Base-by-base conservation (phyloP, 1,140 invertebrate genomes). In the Pseudomyrmex pallidus region DNA sequence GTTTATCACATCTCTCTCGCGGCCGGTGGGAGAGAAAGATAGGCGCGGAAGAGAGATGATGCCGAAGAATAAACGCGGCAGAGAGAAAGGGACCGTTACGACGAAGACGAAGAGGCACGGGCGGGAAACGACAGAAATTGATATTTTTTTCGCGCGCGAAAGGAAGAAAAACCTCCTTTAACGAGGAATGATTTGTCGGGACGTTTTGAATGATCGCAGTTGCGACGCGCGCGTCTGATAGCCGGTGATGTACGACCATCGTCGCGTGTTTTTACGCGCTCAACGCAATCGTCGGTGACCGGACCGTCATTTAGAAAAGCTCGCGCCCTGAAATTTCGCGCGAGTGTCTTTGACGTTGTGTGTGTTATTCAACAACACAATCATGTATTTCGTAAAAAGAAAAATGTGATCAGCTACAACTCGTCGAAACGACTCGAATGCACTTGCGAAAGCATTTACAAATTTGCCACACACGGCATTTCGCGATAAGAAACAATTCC, bases 151-250 rank as follows among this genome's bases (percentile, higher is more conserved):
- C 70, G 13, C 20, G 48, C 61, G 46, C 10, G 12, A 48, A 54
- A 70, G 52, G 46, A 48, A 80, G 84, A 85, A 78, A 78, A 74
- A 54, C 54, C n/a, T 48, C 25, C 50, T 80, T 70, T 86, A 89
- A 90, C 86, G 84, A 87, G 80, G 62, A 82, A 87, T 85, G 67
- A 89, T 89, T 87, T 89, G 84, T 87, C 76, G 25, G 59, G 25
- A 57, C 56, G 48, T 62, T 82, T 74, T 82, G 72, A 82, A 82
- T 64, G 78, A 74, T 74, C 78, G 15, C 76, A 72, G 64, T 10
- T 63, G 66, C 54, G 67, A 80, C 64, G 66, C 76, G 66, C 76
- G 54, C 56, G 66, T 44, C 76, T 59, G 76, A 80, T 80, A 80
- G 66, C 52, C 56, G 15, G 12, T 80, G 76, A 80, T 72, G 13